Percentiles rank a stretch among this genome's conserved stretches.
Evolutionary conservation across 1,140 invertebrate genomes (phyloP).

Genomic region (Aphis craccivora): DNA sequence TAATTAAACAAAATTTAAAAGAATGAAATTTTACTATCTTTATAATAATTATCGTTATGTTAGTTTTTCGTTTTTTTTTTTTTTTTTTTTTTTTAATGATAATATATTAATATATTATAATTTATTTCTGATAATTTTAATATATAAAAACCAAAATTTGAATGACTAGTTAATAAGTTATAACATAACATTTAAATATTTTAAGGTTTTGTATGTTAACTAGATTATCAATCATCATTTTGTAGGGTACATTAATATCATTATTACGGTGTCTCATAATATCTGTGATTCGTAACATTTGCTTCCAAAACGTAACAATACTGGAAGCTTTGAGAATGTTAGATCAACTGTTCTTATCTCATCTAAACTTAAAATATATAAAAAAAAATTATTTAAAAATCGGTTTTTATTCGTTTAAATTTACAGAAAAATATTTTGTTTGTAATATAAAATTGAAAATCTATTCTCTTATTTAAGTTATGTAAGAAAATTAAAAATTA

Average conservation of each 20-base stretch:
- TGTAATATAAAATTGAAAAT: too few relatives aligned
- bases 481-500: too few relatives aligned
- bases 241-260: neutral
- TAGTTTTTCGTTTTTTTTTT: neutral
- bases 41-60: accelerated
- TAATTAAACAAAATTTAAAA: neutral
- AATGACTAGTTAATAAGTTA: neutral
- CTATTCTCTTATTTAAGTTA: too few relatives aligned
- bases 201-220: neutral
- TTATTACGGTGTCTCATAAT: neutral
- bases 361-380: too few relatives aligned
- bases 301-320: too few relatives aligned
- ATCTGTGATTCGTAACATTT: neutral
- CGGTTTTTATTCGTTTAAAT: too few relatives aligned
- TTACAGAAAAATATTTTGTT: too few relatives aligned
- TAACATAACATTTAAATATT: neutral
- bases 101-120: neutral
- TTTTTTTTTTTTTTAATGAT: too few relatives aligned
- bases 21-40: neutral
- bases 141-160: neutral
- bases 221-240: neutral
- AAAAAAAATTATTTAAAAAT: too few relatives aligned
- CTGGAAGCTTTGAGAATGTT: neutral
- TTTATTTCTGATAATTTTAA: neutral
- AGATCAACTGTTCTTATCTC: neutral